A percentile compares a stretch with the other conserved stretches of the same genome.
These are phyloP conservation scores for Coregonus sp. DNA, from an alignment of 2,797 vertebrate species.

Conservation along the genomic window DNA sequence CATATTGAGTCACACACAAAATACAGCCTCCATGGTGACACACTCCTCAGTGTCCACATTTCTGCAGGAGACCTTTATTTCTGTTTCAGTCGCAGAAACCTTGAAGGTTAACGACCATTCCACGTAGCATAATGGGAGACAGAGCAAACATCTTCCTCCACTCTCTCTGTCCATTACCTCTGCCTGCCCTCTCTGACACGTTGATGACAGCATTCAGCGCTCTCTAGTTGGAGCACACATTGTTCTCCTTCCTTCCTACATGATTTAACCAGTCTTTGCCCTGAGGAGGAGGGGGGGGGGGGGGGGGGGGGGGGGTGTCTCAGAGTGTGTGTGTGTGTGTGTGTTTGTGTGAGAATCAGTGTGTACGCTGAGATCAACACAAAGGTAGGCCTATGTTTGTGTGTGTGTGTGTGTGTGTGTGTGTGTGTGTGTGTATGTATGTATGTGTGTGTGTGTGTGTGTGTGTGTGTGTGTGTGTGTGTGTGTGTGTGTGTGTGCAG, in stretches of 20 bases:
- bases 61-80: not conserved
- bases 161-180: conserved; percentile 46
- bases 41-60: not conserved
- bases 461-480: too few relatives aligned
- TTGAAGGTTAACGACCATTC: conserved; percentile 68
- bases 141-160: conserved; percentile 60
- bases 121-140: conserved; percentile 53
- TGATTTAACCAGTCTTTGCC: conserved; percentile 43
- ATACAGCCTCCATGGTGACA: not conserved
- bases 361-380: too few relatives aligned
- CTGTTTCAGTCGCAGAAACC: conserved; percentile 22
- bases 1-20: not conserved
- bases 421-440: too few relatives aligned
- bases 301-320: not conserved
- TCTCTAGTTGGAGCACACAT: conserved; percentile 47
- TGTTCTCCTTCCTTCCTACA: conserved; percentile 44
- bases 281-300: not conserved
- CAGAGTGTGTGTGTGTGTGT: not conserved
- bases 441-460: too few relatives aligned
- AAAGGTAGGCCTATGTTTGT: too few relatives aligned
- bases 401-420: too few relatives aligned
- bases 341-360: too few relatives aligned
- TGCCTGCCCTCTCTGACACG: not conserved
- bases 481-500: too few relatives aligned
- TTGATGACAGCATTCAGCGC: conserved; percentile 53